Evolutionary conservation across 2,888 invertebrate genomes (phyloP).

Genomic region (Dorcus hopei): DNA sequence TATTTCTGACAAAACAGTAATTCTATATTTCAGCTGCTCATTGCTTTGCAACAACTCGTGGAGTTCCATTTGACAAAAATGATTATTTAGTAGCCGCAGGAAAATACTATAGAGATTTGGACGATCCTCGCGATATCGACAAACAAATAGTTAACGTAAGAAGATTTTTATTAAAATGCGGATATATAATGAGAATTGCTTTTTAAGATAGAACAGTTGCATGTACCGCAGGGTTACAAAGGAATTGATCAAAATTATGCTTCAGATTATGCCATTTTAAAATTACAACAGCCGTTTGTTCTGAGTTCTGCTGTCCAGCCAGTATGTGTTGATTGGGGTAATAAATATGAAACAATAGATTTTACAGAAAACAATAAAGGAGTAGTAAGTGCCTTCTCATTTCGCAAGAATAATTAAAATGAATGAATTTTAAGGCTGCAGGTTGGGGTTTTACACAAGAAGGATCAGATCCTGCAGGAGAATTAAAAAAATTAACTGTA

Average conservation of each 20-base stretch:
- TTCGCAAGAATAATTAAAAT: not conserved
- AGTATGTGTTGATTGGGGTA: slow-evolving; percentile 36
- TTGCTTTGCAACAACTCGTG: slow-evolving; percentile 24
- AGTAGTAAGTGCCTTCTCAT: slow-evolving; percentile 26
- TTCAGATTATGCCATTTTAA: slow-evolving; percentile 41
- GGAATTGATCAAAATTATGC: slow-evolving; percentile 31
- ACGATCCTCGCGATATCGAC: slow-evolving; percentile 29
- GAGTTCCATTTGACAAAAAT: slow-evolving; percentile 5
- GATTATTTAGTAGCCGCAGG: slow-evolving; percentile 35
- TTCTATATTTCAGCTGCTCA: slow-evolving; percentile 24
- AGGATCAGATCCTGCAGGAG: slow-evolving; percentile 28
- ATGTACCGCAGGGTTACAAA: slow-evolving; percentile 21
- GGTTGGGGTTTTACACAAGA: slow-evolving; percentile 38
- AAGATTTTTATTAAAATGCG: too few species aligned
- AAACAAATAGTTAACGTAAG: slow-evolving; percentile 7
- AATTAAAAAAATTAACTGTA: slow-evolving; percentile 22
- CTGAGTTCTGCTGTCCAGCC: slow-evolving; percentile 40
- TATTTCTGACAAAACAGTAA: not conserved
- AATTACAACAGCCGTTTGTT: slow-evolving; percentile 32
- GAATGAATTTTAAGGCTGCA: slow-evolving; percentile 28
- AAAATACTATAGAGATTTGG: slow-evolving; percentile 37
- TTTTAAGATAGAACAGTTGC: too few species aligned
- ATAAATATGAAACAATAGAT: slow-evolving; percentile 11
- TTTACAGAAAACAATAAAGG: slow-evolving; percentile 19
- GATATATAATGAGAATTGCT: too few species aligned